Conservation (phyloP, 2,113 vertebrate species). For the Capreolus pygargus region DNA sequence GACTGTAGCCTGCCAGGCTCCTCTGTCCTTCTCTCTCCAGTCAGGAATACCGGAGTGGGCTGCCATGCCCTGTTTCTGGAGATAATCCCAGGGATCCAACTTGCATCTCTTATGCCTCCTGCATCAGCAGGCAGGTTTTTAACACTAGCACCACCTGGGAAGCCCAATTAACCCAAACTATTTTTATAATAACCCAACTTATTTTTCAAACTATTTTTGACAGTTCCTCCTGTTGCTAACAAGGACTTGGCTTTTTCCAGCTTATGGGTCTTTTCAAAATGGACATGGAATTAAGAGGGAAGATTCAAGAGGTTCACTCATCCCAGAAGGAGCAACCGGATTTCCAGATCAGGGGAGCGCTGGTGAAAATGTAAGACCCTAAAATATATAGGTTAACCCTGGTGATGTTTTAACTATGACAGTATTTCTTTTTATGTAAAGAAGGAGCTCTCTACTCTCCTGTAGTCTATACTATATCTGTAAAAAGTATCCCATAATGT, state of each 20-base stretch:
- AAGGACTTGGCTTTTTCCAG: slow-evolving; percentile 71
- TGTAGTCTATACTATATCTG: neutral
- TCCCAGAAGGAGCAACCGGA: slow-evolving; percentile 77
- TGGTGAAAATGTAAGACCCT: slow-evolving; percentile 79
- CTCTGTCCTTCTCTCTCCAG: neutral
- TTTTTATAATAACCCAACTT: neutral
- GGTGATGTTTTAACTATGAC: neutral
- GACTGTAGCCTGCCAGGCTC: neutral
- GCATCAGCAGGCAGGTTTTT: neutral
- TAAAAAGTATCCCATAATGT: neutral
- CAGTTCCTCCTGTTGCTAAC: slow-evolving; percentile 3
- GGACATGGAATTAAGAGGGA: slow-evolving; percentile 89
- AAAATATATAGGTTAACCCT: neutral
- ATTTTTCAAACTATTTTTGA: slow-evolving; percentile 12
- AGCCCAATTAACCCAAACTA: neutral
- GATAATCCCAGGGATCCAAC: neutral
- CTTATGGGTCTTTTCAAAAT: slow-evolving; percentile 83
- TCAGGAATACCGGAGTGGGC: neutral
- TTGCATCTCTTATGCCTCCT: neutral
- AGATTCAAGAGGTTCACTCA: slow-evolving; percentile 92
- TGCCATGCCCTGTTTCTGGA: neutral
- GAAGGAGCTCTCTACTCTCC: neutral
- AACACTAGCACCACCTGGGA: neutral
- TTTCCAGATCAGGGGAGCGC: slow-evolving; percentile 75
- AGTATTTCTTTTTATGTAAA: neutral